These are phyloP conservation scores for Danio albolineatus DNA, from an alignment of 2,797 vertebrate species.

Conservation along the genomic window DNA sequence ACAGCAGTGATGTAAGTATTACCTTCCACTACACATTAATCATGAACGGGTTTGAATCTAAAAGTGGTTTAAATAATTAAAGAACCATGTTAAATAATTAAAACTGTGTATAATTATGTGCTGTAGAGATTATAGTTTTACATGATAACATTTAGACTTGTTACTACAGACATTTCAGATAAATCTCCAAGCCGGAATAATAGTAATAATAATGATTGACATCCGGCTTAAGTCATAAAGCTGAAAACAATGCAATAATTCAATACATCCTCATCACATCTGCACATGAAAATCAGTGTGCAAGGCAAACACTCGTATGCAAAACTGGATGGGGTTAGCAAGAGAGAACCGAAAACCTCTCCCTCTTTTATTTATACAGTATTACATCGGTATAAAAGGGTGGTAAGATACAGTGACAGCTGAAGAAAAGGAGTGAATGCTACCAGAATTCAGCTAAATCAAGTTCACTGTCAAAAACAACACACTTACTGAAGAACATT, in stretches of 20 bases:
- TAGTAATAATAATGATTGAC: not conserved
- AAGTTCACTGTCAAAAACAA: slow-evolving; percentile 59
- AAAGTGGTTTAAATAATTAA: too few species aligned
- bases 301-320: not conserved
- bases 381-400: slow-evolving; percentile 70
- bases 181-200: not conserved
- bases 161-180: too few species aligned
- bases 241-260: not conserved
- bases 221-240: not conserved
- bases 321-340: not conserved
- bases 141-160: too few species aligned
- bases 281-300: not conserved
- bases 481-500: slow-evolving; percentile 42
- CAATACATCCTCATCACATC: not conserved
- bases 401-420: slow-evolving; percentile 61
- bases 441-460: slow-evolving; percentile 63
- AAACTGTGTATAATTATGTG: too few species aligned
- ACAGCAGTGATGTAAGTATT: too few species aligned
- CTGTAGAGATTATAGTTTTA: too few species aligned
- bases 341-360: slow-evolving; percentile 59
- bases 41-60: too few species aligned
- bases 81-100: too few species aligned
- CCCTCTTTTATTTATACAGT: slow-evolving; percentile 74
- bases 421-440: slow-evolving; percentile 60
- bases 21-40: too few species aligned